Base-by-base conservation (phyloP, 2,113 vertebrate species). In the Oryzias celebensis region DNA sequence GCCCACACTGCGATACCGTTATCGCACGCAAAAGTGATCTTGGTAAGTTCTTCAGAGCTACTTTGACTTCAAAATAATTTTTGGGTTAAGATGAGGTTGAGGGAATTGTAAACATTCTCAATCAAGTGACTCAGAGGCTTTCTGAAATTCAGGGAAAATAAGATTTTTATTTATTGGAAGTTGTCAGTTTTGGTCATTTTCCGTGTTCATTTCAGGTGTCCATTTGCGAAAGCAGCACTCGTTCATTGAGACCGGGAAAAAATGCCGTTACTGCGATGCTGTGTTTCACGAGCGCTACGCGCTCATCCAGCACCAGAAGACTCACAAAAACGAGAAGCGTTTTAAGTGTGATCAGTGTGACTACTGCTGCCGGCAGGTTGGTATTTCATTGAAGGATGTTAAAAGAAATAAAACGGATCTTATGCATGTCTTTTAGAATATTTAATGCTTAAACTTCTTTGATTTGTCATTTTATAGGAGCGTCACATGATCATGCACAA, bases 401-500 rank as follows among this genome's bases (percentile, higher is more conserved):
- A 20, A 20, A 20, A 20, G 20, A 20, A 20, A 20, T 20, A 20
- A 20, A 20, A 12, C 3, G 10, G 56, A 41, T 16, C 52, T 41
- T 0, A 1, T 28, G 45, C n/a, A 16, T 45, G 36, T 51, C 7
- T 65, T 56, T 62, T 14, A 43, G 1, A 51, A 15, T 6, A 31
- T 18, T 48, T 24, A 47, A 20, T 12, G 10, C 12, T 12, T 36
- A 2, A 36, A 36, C 36, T 14, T 7, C 5, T 42, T 23, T 58
- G 36, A 15, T 41, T 3, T 24, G 5, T 65, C 52, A 1, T 54
- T 14, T 14, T 4, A 5, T 49, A 98, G 96, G 96, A 99, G 78
- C 92, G 96, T 52, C 96, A 98, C 88, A 99, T 99, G 97, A 94
- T 98, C 66, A 98, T 98, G 97, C 97, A 99, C 70, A 97, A 95